Base-by-base conservation (phyloP, 1,140 invertebrate genomes). In the Helicorthomorpha holstii region DNA sequence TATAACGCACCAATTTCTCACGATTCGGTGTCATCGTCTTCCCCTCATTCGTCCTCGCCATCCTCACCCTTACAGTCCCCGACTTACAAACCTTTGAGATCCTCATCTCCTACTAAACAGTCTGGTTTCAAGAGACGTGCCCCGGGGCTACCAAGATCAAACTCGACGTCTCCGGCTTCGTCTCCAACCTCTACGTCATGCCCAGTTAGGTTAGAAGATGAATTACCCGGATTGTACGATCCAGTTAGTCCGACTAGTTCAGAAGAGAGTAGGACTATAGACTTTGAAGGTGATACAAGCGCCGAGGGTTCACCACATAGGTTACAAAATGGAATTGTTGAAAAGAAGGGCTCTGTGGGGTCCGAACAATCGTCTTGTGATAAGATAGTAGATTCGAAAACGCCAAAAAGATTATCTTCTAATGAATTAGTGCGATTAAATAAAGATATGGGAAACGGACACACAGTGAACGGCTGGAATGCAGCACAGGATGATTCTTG, bases 21-120 rank as follows among this genome's bases (percentile, higher is more conserved):
- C 63, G 63, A 51, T 70, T 58, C 64, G 70, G 73, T 56, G 74
- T 76, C 61, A 65, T 70, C 55, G 72, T 76, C 59, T 76, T n/a
- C n/a, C n/a, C 71, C 59, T 23, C 58, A 64, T 19, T 64, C 56
- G 48, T 82, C 80, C 50, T 75, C 69, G 67, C 73, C 77, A 66
- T 80, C 77, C 60, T 73, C 77, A 58, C 85, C 78, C 23, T 84
- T 80, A 21, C 76, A 78, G 42, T 87, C 84, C 50, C 85, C 85
- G 14, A 85, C 83, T 52, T 85, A 83, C 23, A 81, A 84, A 54
- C 85, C 83, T 47, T 52, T 68, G 72, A 2, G 79, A 2, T 77
- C 77, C 16, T 74, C 72, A 1, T 70, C 72, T 24, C 69, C 69
- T 19, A 45, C 50, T 16, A 26, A 24, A 27, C 48, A 4, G 4